These are phyloP conservation scores for Tolmerus cingulatus DNA, from an alignment of 2,888 invertebrate species.

Conservation along the genomic window DNA sequence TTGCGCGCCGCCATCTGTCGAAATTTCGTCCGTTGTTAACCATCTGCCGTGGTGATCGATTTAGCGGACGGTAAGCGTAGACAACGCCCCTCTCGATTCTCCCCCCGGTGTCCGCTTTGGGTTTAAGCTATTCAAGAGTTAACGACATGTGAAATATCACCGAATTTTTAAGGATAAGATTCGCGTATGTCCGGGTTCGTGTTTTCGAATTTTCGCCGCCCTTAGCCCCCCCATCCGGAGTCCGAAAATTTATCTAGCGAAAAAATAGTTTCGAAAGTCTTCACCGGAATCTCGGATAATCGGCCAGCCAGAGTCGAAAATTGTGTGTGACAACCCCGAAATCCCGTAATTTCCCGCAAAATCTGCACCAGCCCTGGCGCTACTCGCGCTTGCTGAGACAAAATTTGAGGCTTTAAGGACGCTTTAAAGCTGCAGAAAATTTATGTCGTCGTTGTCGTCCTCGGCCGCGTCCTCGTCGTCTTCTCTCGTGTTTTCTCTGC, in stretches of 20 bases:
- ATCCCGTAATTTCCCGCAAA: conserved; percentile 41
- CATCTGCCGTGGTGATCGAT: conserved; percentile 8
- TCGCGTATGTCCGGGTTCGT: background rate
- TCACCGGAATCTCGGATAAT: conserved; percentile 4
- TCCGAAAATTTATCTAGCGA: conserved; percentile 31
- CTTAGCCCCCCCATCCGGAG: background rate
- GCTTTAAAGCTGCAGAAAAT: conserved; percentile 29
- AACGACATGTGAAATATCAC: conserved; percentile 30
- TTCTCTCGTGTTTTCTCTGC: background rate
- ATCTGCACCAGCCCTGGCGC: conserved; percentile 10
- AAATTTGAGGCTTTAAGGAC: background rate
- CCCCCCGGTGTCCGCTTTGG: background rate
- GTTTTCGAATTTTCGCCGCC: background rate
- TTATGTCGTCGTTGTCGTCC: conserved; percentile 12
- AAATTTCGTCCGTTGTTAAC: conserved; percentile 5
- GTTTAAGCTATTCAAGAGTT: background rate
- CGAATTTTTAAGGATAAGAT: conserved; percentile 21
- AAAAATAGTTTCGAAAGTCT: conserved; percentile 10
- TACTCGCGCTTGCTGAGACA: background rate
- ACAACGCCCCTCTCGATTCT: background rate
- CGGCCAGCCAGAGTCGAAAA: conserved; percentile 27
- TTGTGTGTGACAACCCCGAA: conserved; percentile 44
- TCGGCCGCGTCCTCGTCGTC: background rate
- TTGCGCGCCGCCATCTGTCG: conserved; percentile 4
- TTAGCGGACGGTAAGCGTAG: background rate